Evolutionary conservation across 2,888 invertebrate species (phyloP).

Genomic region (Petrolisthes manimaculis): DNA sequence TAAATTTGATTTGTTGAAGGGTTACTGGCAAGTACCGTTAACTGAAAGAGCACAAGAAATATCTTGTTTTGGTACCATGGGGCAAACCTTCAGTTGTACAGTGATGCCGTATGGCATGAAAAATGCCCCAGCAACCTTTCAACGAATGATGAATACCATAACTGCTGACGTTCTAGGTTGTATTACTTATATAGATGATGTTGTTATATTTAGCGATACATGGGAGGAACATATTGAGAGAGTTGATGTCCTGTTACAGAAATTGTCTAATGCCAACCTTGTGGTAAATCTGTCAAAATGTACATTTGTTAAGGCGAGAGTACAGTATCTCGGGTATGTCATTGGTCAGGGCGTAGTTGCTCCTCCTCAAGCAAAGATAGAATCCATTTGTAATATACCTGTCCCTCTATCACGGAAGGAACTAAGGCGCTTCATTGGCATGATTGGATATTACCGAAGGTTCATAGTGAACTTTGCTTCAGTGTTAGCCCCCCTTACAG

Average conservation of each 20-base stretch:
- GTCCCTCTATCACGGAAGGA: not conserved
- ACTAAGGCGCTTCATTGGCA: not conserved
- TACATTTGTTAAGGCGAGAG: not conserved
- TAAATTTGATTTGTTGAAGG: not conserved
- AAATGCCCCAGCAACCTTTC: conserved; percentile 13
- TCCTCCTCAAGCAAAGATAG: not conserved
- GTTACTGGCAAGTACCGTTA: not conserved
- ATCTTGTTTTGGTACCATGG: not conserved
- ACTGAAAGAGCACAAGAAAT: not conserved
- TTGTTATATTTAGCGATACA: not conserved
- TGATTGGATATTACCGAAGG: conserved; percentile 2
- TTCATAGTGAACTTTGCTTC: not conserved
- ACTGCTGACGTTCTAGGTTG: not conserved
- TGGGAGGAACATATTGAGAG: not conserved
- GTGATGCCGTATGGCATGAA: not conserved
- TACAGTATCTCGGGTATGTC: not conserved
- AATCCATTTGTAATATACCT: not conserved
- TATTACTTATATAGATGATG: not conserved
- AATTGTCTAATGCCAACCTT: conserved; percentile 5
- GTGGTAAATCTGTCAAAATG: not conserved
- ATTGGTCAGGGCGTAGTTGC: not conserved
- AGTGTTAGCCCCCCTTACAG: conserved; percentile 2
- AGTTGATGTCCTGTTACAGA: not conserved
- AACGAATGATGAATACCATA: not conserved
- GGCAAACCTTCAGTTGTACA: not conserved